These are phyloP conservation scores for Trematomus bernacchii DNA, from an alignment of 2,797 vertebrate genomes.

Conservation along the genomic window DNA sequence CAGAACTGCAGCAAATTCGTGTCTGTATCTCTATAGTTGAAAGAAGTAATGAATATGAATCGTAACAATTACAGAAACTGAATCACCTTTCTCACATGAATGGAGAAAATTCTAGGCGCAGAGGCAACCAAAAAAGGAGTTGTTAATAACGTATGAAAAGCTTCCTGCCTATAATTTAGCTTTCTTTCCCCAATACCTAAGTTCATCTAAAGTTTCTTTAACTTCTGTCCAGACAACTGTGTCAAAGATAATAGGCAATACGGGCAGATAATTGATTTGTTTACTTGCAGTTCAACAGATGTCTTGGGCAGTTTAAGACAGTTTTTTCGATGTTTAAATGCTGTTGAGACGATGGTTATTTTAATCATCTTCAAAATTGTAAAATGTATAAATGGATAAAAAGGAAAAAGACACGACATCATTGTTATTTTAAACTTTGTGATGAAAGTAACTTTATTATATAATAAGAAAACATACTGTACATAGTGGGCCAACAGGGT, in stretches of 20 bases:
- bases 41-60: constrained; percentile 26
- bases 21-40: constrained; percentile 7
- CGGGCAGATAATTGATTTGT: background rate
- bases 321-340: background rate
- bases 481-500: background rate
- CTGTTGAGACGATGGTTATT: background rate
- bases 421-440: background rate
- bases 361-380: too few relatives aligned
- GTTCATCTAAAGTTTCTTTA: constrained; percentile 6
- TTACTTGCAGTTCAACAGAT: background rate
- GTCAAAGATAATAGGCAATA: background rate
- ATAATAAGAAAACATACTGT: background rate
- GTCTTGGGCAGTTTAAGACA: background rate
- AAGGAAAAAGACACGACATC: background rate
- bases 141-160: background rate
- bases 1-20: constrained; percentile 15
- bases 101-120: background rate
- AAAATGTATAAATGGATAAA: too few relatives aligned
- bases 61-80: constrained; percentile 5
- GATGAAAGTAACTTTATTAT: background rate
- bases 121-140: background rate
- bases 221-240: background rate
- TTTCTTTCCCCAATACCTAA: background rate
- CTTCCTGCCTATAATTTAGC: background rate
- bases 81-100: constrained; percentile 22